phyloP scores from a whole-genome alignment of 2,888 invertebrate species.

The Pollenia griseotomentosa region DNA sequence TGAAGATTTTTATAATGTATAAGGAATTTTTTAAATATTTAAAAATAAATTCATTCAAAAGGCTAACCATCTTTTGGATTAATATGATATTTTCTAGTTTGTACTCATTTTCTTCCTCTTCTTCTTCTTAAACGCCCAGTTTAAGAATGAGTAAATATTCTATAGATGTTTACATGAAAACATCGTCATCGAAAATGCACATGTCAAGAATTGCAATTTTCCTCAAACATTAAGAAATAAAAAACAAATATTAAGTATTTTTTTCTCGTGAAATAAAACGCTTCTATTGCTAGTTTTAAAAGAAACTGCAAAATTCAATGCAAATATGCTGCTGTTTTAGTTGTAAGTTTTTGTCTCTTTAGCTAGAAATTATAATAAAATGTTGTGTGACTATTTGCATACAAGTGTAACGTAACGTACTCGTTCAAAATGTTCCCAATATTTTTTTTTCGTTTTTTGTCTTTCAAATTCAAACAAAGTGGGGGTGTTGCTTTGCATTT shows the following conservation, averaged over 20 bases:
- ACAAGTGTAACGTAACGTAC: slow-evolving; percentile 14
- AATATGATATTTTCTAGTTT: background rate
- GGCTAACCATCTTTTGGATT: background rate
- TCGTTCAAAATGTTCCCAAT: slow-evolving; percentile 37
- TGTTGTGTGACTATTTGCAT: slow-evolving; percentile 4
- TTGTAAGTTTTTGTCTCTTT: slow-evolving; percentile 21
- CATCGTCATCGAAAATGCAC: slow-evolving; percentile 60
- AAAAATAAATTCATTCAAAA: background rate
- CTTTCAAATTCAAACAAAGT: slow-evolving; percentile 24
- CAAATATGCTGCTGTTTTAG: slow-evolving; percentile 29
- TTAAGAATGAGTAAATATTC: slow-evolving; percentile 19
- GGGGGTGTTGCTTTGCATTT: slow-evolving; percentile 47
- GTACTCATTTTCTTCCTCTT: background rate
- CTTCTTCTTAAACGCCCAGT: background rate
- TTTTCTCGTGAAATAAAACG: slow-evolving; percentile 24
- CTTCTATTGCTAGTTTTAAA: background rate
- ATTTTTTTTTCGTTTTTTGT: slow-evolving; percentile 15
- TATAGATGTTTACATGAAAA: slow-evolving; percentile 40
- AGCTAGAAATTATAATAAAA: slow-evolving; percentile 42
- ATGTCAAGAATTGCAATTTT: slow-evolving; percentile 60
- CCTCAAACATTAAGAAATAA: slow-evolving; percentile 21
- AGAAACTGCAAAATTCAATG: slow-evolving; percentile 16
- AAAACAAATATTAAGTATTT: background rate
- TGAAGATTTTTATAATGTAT: background rate
- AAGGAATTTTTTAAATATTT: background rate